Percentiles rank a stretch among this genome's conserved stretches.
phyloP scores from a whole-genome alignment of 1,140 invertebrate species.

The Nomia melanderi region DNA sequence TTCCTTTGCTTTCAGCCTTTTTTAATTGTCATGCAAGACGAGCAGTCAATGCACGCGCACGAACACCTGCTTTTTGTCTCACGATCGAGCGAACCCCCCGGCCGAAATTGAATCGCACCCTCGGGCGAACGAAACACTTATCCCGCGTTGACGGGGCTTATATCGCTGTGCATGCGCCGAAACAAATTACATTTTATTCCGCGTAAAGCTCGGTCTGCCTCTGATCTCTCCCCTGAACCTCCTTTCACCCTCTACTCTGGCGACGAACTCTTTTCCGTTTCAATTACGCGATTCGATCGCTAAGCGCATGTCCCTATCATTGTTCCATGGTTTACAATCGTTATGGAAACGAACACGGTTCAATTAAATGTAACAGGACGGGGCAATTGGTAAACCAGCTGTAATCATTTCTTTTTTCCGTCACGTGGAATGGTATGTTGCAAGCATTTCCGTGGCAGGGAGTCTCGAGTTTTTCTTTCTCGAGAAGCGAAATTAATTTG shows the following conservation, averaged over 20 bases:
- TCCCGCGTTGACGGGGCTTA: constrained; percentile 1
- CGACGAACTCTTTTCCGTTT: constrained; percentile 8
- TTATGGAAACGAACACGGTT: neutral
- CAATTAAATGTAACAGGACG: neutral
- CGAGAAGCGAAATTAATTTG: too few relatives aligned
- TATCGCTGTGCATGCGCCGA: constrained; percentile 9
- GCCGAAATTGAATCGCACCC: constrained; percentile 49
- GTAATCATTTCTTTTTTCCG: too few relatives aligned
- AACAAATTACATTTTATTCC: constrained; percentile 46
- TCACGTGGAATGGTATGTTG: too few relatives aligned
- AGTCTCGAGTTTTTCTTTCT: too few relatives aligned
- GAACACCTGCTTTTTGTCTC: constrained; percentile 22
- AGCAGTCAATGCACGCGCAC: neutral
- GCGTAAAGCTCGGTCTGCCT: neutral
- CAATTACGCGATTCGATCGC: constrained; percentile 19
- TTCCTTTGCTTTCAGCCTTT: neutral
- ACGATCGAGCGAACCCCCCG: constrained; percentile 13
- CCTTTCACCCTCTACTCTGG: neutral
- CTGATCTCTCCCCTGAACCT: neutral
- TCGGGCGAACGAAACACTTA: constrained; percentile 16
- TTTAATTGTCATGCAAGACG: constrained; percentile 51
- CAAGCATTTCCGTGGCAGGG: too few relatives aligned
- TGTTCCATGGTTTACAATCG: constrained; percentile 8
- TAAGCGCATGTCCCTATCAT: neutral
- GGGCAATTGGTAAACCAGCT: neutral